Evolutionary conservation across 2,113 vertebrate genomes (phyloP).

Genomic region (Salvelinus alpinus): DNA sequence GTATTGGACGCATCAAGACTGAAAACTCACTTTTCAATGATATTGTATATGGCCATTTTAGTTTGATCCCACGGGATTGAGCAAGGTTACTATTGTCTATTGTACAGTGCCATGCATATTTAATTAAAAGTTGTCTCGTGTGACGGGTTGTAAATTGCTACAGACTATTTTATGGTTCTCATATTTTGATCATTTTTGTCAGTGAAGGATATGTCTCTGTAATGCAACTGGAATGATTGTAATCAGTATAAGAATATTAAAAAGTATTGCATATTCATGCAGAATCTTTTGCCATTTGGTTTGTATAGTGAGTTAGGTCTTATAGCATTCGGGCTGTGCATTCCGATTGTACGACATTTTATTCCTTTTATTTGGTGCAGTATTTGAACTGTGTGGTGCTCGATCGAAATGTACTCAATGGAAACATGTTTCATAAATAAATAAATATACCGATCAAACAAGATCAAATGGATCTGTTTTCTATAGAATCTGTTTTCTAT

Average conservation of each 20-base stretch:
- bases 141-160: constrained; percentile 32
- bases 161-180: constrained; percentile 17
- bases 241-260: constrained; percentile 41
- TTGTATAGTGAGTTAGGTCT: constrained; percentile 26
- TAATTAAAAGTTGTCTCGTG: constrained; percentile 29
- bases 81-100: constrained; percentile 18
- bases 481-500: background rate
- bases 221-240: constrained; percentile 46
- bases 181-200: constrained; percentile 27
- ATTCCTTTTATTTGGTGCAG: constrained; percentile 63
- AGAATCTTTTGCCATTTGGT: constrained; percentile 19
- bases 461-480: background rate
- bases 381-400: constrained; percentile 80
- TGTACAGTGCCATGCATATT: constrained; percentile 44
- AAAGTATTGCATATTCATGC: constrained; percentile 43
- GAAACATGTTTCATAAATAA: constrained; percentile 76
- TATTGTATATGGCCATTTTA: background rate
- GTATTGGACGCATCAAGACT: background rate
- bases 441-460: background rate
- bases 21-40: background rate
- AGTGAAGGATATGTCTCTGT: constrained; percentile 32
- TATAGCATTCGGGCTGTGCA: constrained; percentile 53
- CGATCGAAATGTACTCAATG: constrained; percentile 73
- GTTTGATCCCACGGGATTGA: constrained; percentile 10
- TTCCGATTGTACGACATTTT: constrained; percentile 37